Base-by-base conservation (phyloP, 2,888 invertebrate genomes). In the Thera britannica region DNA sequence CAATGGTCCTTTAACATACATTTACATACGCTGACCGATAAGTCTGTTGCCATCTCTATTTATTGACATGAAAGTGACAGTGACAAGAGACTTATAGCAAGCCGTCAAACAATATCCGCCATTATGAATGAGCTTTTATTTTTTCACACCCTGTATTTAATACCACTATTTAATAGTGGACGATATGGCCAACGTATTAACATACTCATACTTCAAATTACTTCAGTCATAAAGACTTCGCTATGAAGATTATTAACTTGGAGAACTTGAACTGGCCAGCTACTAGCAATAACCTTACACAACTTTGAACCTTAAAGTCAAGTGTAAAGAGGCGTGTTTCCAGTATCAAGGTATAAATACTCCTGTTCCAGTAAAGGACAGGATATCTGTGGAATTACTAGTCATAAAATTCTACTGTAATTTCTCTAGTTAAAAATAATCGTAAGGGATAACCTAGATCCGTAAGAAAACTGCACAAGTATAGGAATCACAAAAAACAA, bases 191-290 rank as follows among this genome's bases (percentile, higher is more conserved):
- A 59, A 38, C 5, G 58, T 38, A 58, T 62, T 62, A 62, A 62
- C 67, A 55, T 62, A 55, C 55, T 49, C 12, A 12, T 49, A 57
- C 58, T 49, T 67, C 58, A 59, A 56, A 62, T 57, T 52, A 69
- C 55, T 65, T 49, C 5, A 23, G 35, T 41, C 58, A 65, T 68
- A 68, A 68, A 68, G 48, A 58, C 12, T 62, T 68, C 60, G 48
- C 41, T 62, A 68, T 68, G 48, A 65, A 59, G 55, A 65, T 69
- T 69, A 65, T 69, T 65, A 52, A 61, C 57, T 63, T n/a, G n/a
- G 41, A 48, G 52, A 44, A 49, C 54, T 57, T 44, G 46, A 46
- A 46, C 58, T 56, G 51, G 48, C 23, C 23, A 34, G 48, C 58
- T 38, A 56, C 60, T 59, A 52, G 23, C 51, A 49, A 56, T 36